Evolutionary conservation across 1,140 invertebrate genomes (phyloP).

Genomic region (Drosophila trapezifrons): DNA sequence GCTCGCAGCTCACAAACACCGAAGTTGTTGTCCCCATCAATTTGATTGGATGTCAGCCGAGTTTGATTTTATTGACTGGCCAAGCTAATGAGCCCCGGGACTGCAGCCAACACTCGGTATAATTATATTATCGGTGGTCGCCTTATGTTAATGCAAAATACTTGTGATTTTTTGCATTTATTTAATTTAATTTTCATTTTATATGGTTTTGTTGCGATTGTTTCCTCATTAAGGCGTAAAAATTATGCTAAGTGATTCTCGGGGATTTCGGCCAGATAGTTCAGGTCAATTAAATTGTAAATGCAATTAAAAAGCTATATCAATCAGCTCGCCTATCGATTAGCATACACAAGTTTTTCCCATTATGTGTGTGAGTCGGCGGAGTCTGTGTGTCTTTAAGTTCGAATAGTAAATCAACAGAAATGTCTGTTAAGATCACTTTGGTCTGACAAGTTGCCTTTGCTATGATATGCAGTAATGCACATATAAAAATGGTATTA

Average conservation of each 20-base stretch:
- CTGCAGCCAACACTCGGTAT: conserved; percentile 29
- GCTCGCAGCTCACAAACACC: neutral
- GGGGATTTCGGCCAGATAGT: conserved; percentile 22
- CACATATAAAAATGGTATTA: neutral
- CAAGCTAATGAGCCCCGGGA: conserved; percentile 38
- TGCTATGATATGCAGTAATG: conserved; percentile 7
- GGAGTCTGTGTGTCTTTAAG: conserved; percentile 28
- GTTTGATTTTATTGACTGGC: conserved; percentile 49
- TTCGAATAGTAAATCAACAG: conserved; percentile 76
- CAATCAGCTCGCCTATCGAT: conserved; percentile 67
- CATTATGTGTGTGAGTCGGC: conserved; percentile 57
- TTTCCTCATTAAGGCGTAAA: conserved; percentile 39
- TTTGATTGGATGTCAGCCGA: conserved; percentile 54
- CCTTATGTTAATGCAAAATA: conserved; percentile 58
- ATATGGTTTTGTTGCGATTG: conserved; percentile 21
- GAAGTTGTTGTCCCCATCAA: conserved; percentile 45
- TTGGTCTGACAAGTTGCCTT: conserved; percentile 72
- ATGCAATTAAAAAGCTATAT: conserved; percentile 72
- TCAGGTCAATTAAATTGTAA: conserved; percentile 73
- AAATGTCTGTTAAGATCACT: conserved; percentile 70
- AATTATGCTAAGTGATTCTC: conserved; percentile 27
- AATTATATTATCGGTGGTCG: conserved; percentile 35
- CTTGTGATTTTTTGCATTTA: conserved; percentile 31
- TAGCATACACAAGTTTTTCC: conserved; percentile 80
- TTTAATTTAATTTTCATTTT: conserved; percentile 34